Base-by-base conservation (phyloP, 2,888 invertebrate genomes). In the Mythimna ferrago region DNA sequence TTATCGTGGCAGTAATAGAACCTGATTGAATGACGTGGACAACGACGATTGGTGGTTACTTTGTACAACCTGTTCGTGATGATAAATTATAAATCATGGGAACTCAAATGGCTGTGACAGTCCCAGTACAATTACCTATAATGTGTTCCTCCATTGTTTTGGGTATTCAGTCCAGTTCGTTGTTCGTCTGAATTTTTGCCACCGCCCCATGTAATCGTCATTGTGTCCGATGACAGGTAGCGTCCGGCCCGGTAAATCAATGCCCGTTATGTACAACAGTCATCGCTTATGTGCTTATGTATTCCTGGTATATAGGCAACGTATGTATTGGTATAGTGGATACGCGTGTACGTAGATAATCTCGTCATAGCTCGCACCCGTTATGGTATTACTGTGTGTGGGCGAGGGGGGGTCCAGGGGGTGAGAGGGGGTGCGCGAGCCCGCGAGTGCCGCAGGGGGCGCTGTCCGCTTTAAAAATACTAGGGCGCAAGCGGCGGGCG, bases 361-460 rank as follows among this genome's bases (percentile, higher is more conserved):
- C 96, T 95, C 96, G 95, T 96, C 95, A 96, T 96, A 96, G 95
- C 94, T 93, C 93, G 94, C 95, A 92, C 95, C 96, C 95, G 95
- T 95, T 96, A 96, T 96, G 96, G 95, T 94, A 96, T 96, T 94
- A 95, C 95, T 93, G 95, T 93, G 93, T 93, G 92, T 90, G 93
- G 93, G 92, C 87, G 91, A 89, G 82, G 86, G 87, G 88, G 82
- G 82, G 86, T 88, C 87, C 86, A 71, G 82, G 83, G 83, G 72
- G 79, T 73, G 73, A 86, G 61, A 84, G 90, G 88, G 88, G 79
- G 85, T 71, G 82, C 80, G 83, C 80, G 86, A 80, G 88, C 91
- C 91, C 94, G 93, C 92, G 93, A 92, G 91, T 92, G 91, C 93
- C 93, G 91, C 90, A 91, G 92, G 94, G 92, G 94, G 92, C 88